Evolutionary conservation across 2,888 invertebrate species (phyloP).

Genomic region (Erebia epiphron): DNA sequence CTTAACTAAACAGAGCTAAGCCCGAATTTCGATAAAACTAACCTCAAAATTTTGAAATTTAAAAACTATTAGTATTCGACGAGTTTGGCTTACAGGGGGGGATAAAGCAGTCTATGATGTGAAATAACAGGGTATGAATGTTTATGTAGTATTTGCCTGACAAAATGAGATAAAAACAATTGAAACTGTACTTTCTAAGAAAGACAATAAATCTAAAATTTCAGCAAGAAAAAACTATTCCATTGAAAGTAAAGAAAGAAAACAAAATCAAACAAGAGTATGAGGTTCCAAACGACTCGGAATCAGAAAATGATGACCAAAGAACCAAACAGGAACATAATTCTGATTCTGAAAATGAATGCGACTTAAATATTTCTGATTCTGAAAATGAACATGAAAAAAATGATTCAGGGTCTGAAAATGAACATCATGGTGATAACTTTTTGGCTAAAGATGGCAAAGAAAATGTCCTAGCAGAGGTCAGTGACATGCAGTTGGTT

Average conservation of each 20-base stretch:
- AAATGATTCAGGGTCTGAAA: slow-evolving; percentile 41
- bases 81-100: too few relatives aligned
- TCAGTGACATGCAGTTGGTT: slow-evolving; percentile 62
- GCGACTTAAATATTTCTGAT: not conserved
- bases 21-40: too few relatives aligned
- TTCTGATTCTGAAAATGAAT: slow-evolving; percentile 33
- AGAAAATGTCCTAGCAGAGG: slow-evolving; percentile 27
- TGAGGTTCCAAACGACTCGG: slow-evolving; percentile 36
- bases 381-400: slow-evolving; percentile 39
- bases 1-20: too few relatives aligned
- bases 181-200: too few relatives aligned
- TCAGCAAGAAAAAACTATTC: slow-evolving; percentile 15
- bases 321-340: slow-evolving; percentile 42
- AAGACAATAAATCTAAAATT: not conserved
- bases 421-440: slow-evolving; percentile 37
- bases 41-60: too few relatives aligned
- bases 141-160: too few relatives aligned
- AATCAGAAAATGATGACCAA: slow-evolving; percentile 39
- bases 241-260: slow-evolving; percentile 40
- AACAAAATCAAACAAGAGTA: slow-evolving; percentile 28
- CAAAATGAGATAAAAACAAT: too few relatives aligned
- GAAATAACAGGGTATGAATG: too few relatives aligned
- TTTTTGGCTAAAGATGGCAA: slow-evolving; percentile 35
- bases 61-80: too few relatives aligned
- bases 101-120: too few relatives aligned